These are phyloP conservation scores for Anhinga anhinga DNA, from an alignment of 2,113 vertebrate genomes.

Conservation along the genomic window DNA sequence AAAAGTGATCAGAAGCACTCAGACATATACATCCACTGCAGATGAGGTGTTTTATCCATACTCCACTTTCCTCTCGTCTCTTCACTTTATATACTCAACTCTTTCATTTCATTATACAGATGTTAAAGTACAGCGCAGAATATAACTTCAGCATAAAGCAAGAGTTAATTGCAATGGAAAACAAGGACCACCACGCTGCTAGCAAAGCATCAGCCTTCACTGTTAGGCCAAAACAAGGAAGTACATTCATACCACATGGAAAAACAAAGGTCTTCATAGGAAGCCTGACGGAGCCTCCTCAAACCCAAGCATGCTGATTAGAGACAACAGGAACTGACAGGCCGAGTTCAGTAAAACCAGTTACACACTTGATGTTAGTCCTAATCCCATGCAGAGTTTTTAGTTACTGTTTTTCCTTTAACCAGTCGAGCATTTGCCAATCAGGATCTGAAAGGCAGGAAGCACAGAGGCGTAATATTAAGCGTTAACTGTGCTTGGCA, in stretches of 20 bases:
- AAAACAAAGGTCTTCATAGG: slow-evolving; percentile 6
- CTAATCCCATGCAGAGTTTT: neutral
- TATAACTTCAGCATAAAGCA: neutral
- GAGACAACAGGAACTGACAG: neutral
- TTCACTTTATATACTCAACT: neutral
- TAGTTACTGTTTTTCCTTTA: neutral
- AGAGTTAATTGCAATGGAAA: neutral
- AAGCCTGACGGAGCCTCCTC: neutral
- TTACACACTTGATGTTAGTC: neutral
- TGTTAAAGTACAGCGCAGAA: neutral
- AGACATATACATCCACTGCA: neutral
- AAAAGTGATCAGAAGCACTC: neutral
- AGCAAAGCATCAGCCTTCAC: neutral
- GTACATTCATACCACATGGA: neutral
- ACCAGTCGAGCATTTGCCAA: neutral
- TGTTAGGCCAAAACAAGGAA: neutral
- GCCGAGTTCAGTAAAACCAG: neutral
- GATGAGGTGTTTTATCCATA: neutral
- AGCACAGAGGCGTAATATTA: neutral
- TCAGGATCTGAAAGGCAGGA: neutral
- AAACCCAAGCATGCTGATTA: neutral
- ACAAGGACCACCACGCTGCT: neutral
- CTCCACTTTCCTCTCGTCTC: neutral
- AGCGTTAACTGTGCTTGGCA: neutral
- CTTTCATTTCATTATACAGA: neutral